phyloP scores from a whole-genome alignment of 2,113 vertebrate genomes.

The Coregonus clupeaformis region DNA sequence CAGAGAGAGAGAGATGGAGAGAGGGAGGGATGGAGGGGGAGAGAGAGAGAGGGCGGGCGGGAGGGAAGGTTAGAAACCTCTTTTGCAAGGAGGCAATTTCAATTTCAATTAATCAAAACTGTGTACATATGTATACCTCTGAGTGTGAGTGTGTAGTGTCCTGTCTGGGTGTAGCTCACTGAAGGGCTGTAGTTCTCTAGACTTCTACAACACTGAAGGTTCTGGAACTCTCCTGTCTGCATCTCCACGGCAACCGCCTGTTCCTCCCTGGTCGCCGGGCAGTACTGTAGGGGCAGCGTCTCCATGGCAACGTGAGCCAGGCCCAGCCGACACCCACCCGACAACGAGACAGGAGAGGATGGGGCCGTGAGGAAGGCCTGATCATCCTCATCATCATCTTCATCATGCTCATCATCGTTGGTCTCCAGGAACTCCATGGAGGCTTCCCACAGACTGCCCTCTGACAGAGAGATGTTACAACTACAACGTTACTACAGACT shows the following conservation, averaged over 20 bases:
- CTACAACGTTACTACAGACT: too few species aligned
- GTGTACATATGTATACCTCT: conserved; percentile 41
- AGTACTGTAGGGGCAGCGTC: conserved; percentile 62
- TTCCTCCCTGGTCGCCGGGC: conserved; percentile 52
- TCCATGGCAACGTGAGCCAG: conserved; percentile 41
- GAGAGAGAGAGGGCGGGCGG: too few species aligned
- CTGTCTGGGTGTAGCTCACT: conserved; percentile 54
- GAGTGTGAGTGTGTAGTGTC: conserved; percentile 65
- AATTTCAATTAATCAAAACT: neutral
- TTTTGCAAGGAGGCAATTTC: neutral
- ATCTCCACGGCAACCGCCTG: conserved; percentile 54
- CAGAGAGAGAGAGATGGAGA: too few species aligned
- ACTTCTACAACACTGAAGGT: conserved; percentile 31
- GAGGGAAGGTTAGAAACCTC: too few species aligned
- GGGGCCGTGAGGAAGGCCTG: conserved; percentile 30
- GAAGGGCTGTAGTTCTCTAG: conserved; percentile 44
- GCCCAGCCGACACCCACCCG: conserved; percentile 4
- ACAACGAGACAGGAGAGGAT: neutral
- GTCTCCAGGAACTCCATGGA: conserved; percentile 74
- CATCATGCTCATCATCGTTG: conserved; percentile 18
- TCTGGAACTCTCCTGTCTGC: conserved; percentile 34
- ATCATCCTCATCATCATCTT: neutral
- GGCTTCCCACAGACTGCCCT: conserved; percentile 59
- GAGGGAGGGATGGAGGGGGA: too few species aligned
- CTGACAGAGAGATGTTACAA: conserved; percentile 9